These are phyloP conservation scores for Toxotes jaculatrix DNA, from an alignment of 2,113 vertebrate species.

Conservation along the genomic window DNA sequence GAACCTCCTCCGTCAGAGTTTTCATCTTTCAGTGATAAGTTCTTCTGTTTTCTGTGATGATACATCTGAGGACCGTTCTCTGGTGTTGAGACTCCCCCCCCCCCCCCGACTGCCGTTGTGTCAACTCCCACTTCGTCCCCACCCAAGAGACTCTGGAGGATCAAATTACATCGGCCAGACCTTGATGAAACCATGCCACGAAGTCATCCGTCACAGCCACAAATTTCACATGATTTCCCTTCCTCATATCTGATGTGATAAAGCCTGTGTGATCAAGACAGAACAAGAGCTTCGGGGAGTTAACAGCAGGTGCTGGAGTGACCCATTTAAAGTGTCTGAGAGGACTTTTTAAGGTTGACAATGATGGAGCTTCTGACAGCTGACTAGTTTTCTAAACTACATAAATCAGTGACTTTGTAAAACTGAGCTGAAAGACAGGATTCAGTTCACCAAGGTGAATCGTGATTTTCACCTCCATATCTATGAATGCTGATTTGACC, in stretches of 20 bases:
- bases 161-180: conserved; percentile 44
- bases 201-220: conserved; percentile 35
- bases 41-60: conserved; percentile 24
- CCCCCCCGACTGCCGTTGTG: neutral
- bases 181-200: conserved; percentile 49
- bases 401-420: neutral
- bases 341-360: neutral
- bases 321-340: neutral
- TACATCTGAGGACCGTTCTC: neutral
- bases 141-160: conserved; percentile 24
- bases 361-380: neutral
- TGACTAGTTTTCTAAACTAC: no score
- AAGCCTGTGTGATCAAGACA: neutral
- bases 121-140: no score
- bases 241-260: conserved; percentile 26
- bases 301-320: neutral
- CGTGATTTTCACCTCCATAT: no score
- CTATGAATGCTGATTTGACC: neutral
- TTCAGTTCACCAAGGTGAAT: neutral
- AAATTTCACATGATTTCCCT: conserved; percentile 23
- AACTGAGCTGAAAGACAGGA: neutral
- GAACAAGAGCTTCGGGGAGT: neutral
- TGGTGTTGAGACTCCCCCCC: neutral
- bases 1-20: conserved; percentile 14
- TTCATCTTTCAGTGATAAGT: conserved; percentile 32